phyloP scores from a whole-genome alignment of 2,113 vertebrate genomes.

The Phylloscopus trochilus region DNA sequence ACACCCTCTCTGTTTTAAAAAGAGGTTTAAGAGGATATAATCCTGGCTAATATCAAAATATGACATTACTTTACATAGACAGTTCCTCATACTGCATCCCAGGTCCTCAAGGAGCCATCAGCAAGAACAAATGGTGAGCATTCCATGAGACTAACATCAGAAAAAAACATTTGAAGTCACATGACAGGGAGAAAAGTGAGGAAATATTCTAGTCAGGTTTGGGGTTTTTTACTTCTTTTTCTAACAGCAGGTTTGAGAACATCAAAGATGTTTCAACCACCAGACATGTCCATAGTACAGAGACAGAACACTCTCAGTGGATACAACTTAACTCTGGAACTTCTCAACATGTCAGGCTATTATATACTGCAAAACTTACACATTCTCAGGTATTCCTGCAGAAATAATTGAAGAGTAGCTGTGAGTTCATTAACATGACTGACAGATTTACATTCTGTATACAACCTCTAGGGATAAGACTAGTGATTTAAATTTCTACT shows the following conservation, averaged over 20 bases:
- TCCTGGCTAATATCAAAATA: neutral
- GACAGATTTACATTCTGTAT: neutral
- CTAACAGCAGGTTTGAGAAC: neutral
- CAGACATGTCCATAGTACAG: neutral
- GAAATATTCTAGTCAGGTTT: neutral
- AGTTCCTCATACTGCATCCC: neutral
- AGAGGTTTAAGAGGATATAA: neutral
- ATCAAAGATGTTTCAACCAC: neutral
- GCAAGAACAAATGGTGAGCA: neutral
- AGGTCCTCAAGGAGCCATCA: neutral
- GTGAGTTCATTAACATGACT: neutral
- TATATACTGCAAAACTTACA: neutral
- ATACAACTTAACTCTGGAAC: neutral
- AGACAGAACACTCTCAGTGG: neutral
- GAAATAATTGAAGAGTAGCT: neutral
- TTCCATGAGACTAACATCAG: neutral
- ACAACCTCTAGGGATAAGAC: neutral
- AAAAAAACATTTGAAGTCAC: neutral
- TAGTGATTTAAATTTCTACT: neutral
- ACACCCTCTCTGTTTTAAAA: neutral
- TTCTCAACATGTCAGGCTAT: neutral
- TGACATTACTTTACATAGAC: neutral
- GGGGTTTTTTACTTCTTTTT: neutral
- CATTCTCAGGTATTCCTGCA: neutral
- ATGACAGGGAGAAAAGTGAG: neutral